Evolutionary conservation across 2,113 vertebrate genomes (phyloP).

Genomic region (Alligator mississippiensis): DNA sequence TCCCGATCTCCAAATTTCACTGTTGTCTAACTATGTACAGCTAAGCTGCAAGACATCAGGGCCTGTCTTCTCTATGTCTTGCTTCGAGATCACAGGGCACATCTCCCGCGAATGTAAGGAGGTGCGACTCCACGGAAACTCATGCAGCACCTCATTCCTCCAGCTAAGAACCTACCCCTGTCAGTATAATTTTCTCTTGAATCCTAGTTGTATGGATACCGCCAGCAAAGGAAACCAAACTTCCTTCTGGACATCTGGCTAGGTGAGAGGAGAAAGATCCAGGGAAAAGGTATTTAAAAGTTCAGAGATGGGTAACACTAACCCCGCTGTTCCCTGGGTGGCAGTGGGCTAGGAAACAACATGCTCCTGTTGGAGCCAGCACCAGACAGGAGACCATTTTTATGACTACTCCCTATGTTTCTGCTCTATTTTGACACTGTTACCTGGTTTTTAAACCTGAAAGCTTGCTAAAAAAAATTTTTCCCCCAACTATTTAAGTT

Average conservation of each 20-base stretch:
- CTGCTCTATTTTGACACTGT: conserved; percentile 41
- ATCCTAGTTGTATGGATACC: not conserved
- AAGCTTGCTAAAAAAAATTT: no score
- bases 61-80: not conserved
- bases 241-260: not conserved
- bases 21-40: not conserved
- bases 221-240: not conserved
- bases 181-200: not conserved
- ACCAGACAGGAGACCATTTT: not conserved
- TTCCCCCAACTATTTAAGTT: no score
- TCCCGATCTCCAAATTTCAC: not conserved
- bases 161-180: not conserved
- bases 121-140: not conserved
- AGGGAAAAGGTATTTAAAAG: not conserved
- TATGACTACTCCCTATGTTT: conserved; percentile 33
- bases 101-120: not conserved
- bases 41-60: not conserved
- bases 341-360: not conserved
- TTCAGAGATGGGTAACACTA: not conserved
- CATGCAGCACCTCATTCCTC: not conserved
- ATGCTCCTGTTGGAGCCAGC: not conserved
- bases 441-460: not conserved
- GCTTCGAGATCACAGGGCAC: not conserved
- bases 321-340: not conserved
- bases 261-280: not conserved